These are phyloP conservation scores for Tetranychus urticae DNA, from an alignment of 1,140 invertebrate genomes.

Conservation along the genomic window DNA sequence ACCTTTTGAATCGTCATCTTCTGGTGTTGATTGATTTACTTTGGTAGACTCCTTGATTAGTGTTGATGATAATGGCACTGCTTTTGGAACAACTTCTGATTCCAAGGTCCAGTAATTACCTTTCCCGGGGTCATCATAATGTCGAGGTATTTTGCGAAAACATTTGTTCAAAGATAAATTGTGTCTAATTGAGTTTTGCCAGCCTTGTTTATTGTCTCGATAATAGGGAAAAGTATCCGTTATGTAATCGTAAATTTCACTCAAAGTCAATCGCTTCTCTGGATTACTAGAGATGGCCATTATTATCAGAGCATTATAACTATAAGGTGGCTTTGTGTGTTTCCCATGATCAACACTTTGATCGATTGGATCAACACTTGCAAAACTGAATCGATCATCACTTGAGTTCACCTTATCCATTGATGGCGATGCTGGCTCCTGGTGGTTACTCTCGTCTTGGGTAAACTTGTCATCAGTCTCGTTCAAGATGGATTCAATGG, in stretches of 20 bases:
- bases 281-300: slow-evolving; percentile 93
- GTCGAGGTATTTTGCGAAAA: slow-evolving; percentile 81
- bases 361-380: not conserved
- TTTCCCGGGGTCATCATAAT: slow-evolving; percentile 81
- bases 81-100: slow-evolving; percentile 33
- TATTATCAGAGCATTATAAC: slow-evolving; percentile 93
- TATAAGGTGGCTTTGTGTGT: slow-evolving; percentile 57
- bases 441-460: no score
- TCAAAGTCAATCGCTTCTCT: slow-evolving; percentile 80
- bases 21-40: no score
- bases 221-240: slow-evolving; percentile 96
- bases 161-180: slow-evolving; percentile 96
- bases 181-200: slow-evolving; percentile 80
- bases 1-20: no score
- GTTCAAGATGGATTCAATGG: no score
- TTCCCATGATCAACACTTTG: not conserved
- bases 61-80: no score
- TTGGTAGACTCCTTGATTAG: no score
- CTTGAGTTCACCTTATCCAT: no score
- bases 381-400: no score
- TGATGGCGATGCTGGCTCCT: no score
- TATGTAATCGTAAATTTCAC: slow-evolving; percentile 95
- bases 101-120: slow-evolving; percentile 95
- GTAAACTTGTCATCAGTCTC: no score
- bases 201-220: slow-evolving; percentile 67